Evolutionary conservation across 2,888 invertebrate species (phyloP).

Genomic region (Tipula lateralis): DNA sequence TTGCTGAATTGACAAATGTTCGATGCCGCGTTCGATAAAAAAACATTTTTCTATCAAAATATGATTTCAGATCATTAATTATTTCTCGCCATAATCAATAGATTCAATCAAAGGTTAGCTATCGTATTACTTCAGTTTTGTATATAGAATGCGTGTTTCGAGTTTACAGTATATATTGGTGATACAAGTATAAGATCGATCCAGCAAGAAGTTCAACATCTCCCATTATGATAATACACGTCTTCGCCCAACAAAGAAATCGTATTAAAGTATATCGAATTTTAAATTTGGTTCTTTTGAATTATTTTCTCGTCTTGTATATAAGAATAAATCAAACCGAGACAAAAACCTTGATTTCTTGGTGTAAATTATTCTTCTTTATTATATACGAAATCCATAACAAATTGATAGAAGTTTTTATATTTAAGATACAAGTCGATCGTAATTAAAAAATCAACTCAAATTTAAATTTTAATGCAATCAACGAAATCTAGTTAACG

Average conservation of each 20-base stretch:
- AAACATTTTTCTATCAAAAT: not conserved
- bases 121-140: not conserved
- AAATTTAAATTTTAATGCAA: not conserved
- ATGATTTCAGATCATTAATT: not conserved
- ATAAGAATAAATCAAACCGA: not conserved
- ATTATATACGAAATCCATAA: not conserved
- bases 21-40: not conserved
- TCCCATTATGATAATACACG: not conserved
- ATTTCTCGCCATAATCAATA: not conserved
- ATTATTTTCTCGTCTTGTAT: not conserved
- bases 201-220: not conserved
- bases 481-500: constrained; percentile 25
- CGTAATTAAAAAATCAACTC: constrained; percentile 9
- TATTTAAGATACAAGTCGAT: not conserved
- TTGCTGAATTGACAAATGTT: not conserved
- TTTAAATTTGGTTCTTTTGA: not conserved
- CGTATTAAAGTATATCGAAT: constrained; percentile 9
- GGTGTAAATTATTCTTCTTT: not conserved
- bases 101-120: not conserved
- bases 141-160: not conserved
- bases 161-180: not conserved
- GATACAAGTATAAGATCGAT: not conserved
- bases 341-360: constrained; percentile 4
- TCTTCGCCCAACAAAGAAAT: not conserved
- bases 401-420: not conserved